phyloP scores from a whole-genome alignment of 2,888 invertebrate species.

The Agrotis segetum region DNA sequence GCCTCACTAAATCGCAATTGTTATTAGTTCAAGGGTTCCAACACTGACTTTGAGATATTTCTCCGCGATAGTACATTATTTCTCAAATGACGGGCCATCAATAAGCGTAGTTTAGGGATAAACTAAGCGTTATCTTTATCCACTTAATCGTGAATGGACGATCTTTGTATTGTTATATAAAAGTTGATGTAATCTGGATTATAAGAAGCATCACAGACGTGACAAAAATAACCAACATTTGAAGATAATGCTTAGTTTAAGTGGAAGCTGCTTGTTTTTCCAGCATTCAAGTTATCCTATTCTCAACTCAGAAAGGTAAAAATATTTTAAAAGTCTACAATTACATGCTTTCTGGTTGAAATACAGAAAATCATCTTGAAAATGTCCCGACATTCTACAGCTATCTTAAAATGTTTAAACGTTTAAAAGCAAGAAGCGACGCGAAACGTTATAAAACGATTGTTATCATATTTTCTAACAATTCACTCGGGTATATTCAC shows the following conservation, averaged over 20 bases:
- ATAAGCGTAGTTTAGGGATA: conserved; percentile 16
- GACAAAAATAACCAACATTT: background rate
- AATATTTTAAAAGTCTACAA: background rate
- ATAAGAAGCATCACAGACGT: no score
- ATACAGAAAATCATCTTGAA: conserved; percentile 13
- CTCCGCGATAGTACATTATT: conserved; percentile 37
- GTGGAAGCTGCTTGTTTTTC: background rate
- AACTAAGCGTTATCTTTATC: background rate
- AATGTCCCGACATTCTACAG: conserved; percentile 4
- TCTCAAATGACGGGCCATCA: conserved; percentile 11
- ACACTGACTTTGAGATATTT: conserved; percentile 49
- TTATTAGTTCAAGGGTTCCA: conserved; percentile 73
- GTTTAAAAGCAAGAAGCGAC: conserved; percentile 15
- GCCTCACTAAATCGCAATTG: conserved; percentile 73
- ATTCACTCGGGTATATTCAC: conserved; percentile 25
- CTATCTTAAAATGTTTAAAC: conserved; percentile 27
- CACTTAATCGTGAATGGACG: background rate
- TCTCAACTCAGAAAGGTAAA: background rate
- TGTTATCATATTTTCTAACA: conserved; percentile 21
- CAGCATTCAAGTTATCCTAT: background rate
- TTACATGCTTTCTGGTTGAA: conserved; percentile 5
- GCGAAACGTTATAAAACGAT: conserved; percentile 11
- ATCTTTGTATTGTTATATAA: background rate
- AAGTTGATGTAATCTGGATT: background rate
- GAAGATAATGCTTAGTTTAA: background rate